A percentile compares a stretch with the other conserved stretches of the same genome.
Conservation (phyloP, 92 coral and sea anemone genomes). For the Pocillopora meandrina region DNA sequence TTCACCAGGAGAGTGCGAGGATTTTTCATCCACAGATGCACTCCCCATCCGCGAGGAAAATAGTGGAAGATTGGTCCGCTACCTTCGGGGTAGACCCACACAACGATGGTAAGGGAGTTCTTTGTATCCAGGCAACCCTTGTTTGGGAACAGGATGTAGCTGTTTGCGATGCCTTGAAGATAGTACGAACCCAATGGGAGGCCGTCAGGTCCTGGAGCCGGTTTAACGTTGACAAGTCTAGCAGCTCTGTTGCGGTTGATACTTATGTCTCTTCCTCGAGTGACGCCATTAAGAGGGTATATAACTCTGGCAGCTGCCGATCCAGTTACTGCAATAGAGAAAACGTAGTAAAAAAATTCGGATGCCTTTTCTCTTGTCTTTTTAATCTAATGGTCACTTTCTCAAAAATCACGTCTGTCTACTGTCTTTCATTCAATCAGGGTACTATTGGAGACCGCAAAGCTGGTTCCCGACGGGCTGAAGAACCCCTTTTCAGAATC, state of each 20-base stretch:
- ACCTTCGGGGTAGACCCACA: conserved; percentile 73
- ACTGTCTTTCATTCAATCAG: no score
- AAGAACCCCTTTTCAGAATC: no score
- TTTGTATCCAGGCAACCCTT: conserved; percentile 75
- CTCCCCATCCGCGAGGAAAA: conserved; percentile 80
- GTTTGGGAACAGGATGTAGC: conserved; percentile 74
- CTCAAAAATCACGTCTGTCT: no score
- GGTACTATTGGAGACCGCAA: no score
- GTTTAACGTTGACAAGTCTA: conserved; percentile 54
- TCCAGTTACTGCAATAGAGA: conserved; percentile 47
- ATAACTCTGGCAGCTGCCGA: conserved; percentile 66
- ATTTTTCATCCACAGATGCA: conserved; percentile 80
- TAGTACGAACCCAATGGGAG: conserved; percentile 72
- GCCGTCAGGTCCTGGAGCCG: conserved; percentile 73
- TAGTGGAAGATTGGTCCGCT: conserved; percentile 80
- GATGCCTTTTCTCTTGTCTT: no score
- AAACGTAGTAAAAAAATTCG: background rate
- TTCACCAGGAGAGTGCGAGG: conserved; percentile 59
- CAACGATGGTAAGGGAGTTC: conserved; percentile 65
- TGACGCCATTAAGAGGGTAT: conserved; percentile 59
- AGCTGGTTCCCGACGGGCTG: no score
- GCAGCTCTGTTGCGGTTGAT: conserved; percentile 66
- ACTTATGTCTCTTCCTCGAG: conserved; percentile 66
- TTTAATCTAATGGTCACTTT: no score
- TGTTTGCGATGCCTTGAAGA: conserved; percentile 72